Conservation (phyloP, 2,888 invertebrate genomes). For the Tenodera sinensis region DNA sequence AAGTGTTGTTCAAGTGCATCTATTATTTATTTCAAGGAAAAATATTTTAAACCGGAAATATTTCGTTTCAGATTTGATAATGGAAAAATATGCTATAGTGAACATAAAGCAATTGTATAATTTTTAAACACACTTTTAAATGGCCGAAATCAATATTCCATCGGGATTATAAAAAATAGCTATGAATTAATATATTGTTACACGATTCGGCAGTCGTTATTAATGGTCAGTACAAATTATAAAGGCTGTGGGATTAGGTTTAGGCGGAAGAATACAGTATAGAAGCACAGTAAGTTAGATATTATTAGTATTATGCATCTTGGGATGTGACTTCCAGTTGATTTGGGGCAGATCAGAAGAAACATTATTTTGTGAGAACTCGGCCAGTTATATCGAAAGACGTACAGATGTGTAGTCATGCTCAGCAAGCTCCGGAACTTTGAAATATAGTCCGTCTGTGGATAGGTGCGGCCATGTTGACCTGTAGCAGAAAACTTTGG, state of each 20-base stretch:
- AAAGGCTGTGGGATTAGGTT: background rate
- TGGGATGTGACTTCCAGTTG: background rate
- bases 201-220: background rate
- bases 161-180: background rate
- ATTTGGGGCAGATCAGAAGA: background rate
- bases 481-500: slow-evolving; percentile 45
- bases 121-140: background rate
- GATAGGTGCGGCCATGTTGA: slow-evolving; percentile 57
- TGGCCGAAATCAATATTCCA: background rate
- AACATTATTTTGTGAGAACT: background rate
- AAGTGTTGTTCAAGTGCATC: no score
- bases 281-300: background rate
- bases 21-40: background rate
- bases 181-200: background rate
- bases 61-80: background rate
- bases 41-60: background rate
- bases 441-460: slow-evolving; percentile 27
- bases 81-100: background rate
- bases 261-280: background rate
- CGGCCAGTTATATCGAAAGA: background rate
- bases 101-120: no score
- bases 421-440: background rate
- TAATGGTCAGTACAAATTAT: background rate
- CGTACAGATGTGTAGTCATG: background rate
- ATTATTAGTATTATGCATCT: background rate